Percentiles rank a stretch among this genome's conserved stretches.
phyloP scores from a whole-genome alignment of 2,113 vertebrate species.

The Oceanites oceanicus region DNA sequence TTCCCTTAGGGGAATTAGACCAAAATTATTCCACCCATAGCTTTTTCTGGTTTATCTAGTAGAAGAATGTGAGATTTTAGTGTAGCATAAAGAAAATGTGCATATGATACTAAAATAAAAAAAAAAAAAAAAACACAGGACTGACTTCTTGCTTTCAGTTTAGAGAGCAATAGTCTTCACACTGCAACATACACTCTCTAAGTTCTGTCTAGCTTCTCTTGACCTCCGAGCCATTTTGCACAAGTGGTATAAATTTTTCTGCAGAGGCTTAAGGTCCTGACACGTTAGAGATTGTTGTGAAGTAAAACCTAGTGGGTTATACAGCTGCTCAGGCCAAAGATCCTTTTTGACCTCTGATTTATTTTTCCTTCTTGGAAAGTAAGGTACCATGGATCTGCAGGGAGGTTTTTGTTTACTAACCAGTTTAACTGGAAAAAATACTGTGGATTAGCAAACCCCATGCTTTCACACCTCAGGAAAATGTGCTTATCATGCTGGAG shows the following conservation, averaged over 20 bases:
- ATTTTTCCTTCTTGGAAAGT: neutral
- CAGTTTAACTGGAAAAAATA: neutral
- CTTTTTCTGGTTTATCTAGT: neutral
- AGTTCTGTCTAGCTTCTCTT: neutral
- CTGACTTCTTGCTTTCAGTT: neutral
- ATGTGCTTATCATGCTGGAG: neutral
- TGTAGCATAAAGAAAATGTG: neutral
- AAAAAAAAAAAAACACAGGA: neutral
- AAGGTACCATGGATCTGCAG: neutral
- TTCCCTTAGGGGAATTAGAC: neutral
- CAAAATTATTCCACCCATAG: neutral
- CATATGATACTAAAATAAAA: no score
- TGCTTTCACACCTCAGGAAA: neutral
- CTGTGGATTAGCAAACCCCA: neutral
- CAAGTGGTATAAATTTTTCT: neutral
- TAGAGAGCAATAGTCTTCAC: neutral
- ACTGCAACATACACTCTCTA: neutral
- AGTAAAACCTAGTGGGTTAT: neutral
- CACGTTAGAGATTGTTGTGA: neutral
- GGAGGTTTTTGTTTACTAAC: neutral
- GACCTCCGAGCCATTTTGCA: neutral
- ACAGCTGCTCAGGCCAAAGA: neutral
- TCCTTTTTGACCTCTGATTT: neutral
- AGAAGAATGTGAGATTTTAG: neutral
- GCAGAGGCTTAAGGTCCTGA: neutral